Percentiles rank a stretch among this genome's conserved stretches.
phyloP scores from a whole-genome alignment of 1,140 invertebrate species.

The Holotrichia oblita region DNA sequence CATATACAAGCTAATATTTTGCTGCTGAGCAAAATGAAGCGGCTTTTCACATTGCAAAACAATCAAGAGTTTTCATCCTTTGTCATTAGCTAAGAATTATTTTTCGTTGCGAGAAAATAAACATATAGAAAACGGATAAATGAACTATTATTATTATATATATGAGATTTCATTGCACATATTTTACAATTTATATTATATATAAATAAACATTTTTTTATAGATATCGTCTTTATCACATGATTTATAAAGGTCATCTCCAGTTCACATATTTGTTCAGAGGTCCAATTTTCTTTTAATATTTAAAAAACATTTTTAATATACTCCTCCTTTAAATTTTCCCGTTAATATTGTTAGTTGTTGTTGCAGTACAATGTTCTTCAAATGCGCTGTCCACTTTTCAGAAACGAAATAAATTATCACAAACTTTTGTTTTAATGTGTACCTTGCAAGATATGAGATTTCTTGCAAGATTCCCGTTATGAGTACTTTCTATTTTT shows the following conservation, averaged over 20 bases:
- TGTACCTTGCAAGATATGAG: neutral
- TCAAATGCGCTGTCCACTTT: conserved; percentile 24
- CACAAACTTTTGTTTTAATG: conserved; percentile 33
- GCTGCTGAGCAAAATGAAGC: conserved; percentile 29
- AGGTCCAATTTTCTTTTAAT: conserved; percentile 6
- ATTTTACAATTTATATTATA: conserved; percentile 45
- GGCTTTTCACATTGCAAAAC: conserved; percentile 36
- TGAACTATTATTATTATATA: conserved; percentile 42
- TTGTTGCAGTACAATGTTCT: neutral
- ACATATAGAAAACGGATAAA: conserved; percentile 37
- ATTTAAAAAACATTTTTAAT: conserved; percentile 6
- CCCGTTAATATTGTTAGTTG: neutral
- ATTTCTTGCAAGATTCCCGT: neutral
- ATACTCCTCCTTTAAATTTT: conserved; percentile 12
- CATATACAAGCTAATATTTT: conserved; percentile 39
- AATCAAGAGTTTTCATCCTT: neutral
- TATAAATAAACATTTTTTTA: conserved; percentile 50
- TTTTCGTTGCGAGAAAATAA: conserved; percentile 39
- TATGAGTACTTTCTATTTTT: neutral
- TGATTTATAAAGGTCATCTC: conserved; percentile 44
- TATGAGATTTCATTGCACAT: conserved; percentile 53
- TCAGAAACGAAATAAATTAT: conserved; percentile 35
- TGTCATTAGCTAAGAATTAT: conserved; percentile 34
- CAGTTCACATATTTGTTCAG: conserved; percentile 43
- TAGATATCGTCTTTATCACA: conserved; percentile 55